Percentiles rank a stretch among this genome's conserved stretches.
Conservation (phyloP, 2,113 vertebrate genomes). For the Perognathus longimembris region DNA sequence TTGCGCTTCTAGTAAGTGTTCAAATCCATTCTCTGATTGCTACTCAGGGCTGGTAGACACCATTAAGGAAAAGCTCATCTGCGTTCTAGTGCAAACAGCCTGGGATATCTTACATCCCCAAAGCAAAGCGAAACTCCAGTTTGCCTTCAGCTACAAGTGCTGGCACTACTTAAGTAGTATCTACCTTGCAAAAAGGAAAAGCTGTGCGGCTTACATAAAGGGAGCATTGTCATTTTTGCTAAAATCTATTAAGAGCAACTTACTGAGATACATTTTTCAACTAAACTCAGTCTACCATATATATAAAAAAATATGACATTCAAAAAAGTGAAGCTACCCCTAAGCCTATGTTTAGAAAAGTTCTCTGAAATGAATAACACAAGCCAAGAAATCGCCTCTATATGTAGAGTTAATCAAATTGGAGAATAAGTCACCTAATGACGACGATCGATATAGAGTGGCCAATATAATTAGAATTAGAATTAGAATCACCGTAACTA, state of each 20-base stretch:
- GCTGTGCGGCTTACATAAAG: not conserved
- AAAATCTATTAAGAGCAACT: not conserved
- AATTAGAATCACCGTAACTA: not conserved
- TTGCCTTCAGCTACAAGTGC: not conserved
- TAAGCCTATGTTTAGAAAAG: not conserved
- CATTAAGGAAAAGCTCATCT: slow-evolving; percentile 24
- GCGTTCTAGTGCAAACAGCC: not conserved
- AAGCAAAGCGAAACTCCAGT: not conserved
- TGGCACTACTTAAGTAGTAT: not conserved
- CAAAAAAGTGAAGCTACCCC: not conserved
- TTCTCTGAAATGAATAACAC: not conserved
- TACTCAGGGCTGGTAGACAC: not conserved
- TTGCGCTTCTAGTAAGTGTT: not conserved
- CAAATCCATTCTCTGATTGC: not conserved
- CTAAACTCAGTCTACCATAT: not conserved
- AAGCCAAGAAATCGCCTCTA: not conserved
- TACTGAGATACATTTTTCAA: slow-evolving; percentile 18
- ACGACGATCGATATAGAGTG: not conserved
- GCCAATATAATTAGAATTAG: not conserved
- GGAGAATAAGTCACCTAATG: not conserved
- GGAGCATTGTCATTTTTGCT: not conserved
- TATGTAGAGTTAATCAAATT: not conserved
- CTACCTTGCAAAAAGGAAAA: not conserved
- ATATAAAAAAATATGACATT: not conserved
- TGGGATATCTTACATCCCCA: not conserved